phyloP scores from a whole-genome alignment of 1,140 invertebrate genomes.

The Agrypnia vestita region DNA sequence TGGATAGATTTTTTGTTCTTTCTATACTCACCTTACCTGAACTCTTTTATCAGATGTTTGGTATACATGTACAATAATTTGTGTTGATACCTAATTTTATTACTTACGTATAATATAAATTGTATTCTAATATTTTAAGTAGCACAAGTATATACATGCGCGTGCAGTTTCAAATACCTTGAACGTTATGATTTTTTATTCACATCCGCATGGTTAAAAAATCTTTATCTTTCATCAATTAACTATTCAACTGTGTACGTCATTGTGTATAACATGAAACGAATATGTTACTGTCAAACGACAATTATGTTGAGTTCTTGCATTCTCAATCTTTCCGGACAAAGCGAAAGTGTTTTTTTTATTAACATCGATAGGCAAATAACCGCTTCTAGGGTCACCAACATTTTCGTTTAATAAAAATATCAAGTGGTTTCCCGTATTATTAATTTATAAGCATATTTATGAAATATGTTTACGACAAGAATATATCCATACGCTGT shows the following conservation, averaged over 20 bases:
- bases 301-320: background rate
- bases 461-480: too few relatives aligned
- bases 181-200: background rate
- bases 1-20: too few relatives aligned
- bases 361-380: constrained; percentile 1
- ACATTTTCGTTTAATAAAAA: background rate
- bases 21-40: too few relatives aligned
- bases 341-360: constrained; percentile 37
- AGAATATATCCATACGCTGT: too few relatives aligned
- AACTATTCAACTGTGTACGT: background rate
- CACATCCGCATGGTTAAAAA: background rate
- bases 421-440: too few relatives aligned
- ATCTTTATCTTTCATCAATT: background rate
- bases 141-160: too few relatives aligned
- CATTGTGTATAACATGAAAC: background rate
- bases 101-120: too few relatives aligned
- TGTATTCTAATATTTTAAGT: too few relatives aligned
- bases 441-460: too few relatives aligned
- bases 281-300: constrained; percentile 22
- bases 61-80: too few relatives aligned
- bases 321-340: constrained; percentile 18
- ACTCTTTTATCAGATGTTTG: too few relatives aligned
- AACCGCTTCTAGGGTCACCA: constrained; percentile 30
- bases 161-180: background rate
- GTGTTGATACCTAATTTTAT: too few relatives aligned